Evolutionary conservation across 2,797 vertebrate species (phyloP), one percentile per base, ranked within the genome.

Genomic region (Tangara arthus): DNA sequence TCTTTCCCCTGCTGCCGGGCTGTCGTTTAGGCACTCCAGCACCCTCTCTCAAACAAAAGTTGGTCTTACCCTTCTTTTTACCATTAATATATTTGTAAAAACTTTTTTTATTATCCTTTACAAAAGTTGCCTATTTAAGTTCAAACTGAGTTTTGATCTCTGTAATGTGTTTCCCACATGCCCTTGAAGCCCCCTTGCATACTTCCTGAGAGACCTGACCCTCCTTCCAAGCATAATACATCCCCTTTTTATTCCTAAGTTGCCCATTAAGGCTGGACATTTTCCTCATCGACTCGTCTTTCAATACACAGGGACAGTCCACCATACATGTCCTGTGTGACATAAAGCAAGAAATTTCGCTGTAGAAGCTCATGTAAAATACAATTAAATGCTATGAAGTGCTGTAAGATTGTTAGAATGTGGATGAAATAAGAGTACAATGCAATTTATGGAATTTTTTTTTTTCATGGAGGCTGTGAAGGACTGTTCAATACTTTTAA

Each of bases 231-330:
- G 21, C 30, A 13, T n/a, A 24, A 50, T 41, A 22, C 5, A 27
- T n/a, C 18, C 14, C 39, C 46, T 47, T 50, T 76, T 41, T 27
- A 22, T 61, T 76, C 35, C 18, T n/a, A 50, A 50, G 0, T 27
- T 50, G 14, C 30, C 35, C 30, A n/a, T 76, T 32, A 23, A 41
- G 23, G 14, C 15, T n/a, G 30, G 5, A 61, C 12, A 5, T 28
- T 19, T 59, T 37, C 35, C 35, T 28, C 6, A 3, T 37, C 1
- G 0, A 28, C 15, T 50, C 1, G 2, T 50, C 19, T 41, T 61
- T 28, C 1, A 3, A 11, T 7, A 27, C 41, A 30, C 23, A 34
- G 24, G 30, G 19, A 61, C 30, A n/a, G 18, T n/a, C 26, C 8
- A 59, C 11, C 22, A 41, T 16, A 50, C 3, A 5, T 1, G 3